Conservation (phyloP, 2,113 vertebrate genomes). For the Procavia capensis region DNA sequence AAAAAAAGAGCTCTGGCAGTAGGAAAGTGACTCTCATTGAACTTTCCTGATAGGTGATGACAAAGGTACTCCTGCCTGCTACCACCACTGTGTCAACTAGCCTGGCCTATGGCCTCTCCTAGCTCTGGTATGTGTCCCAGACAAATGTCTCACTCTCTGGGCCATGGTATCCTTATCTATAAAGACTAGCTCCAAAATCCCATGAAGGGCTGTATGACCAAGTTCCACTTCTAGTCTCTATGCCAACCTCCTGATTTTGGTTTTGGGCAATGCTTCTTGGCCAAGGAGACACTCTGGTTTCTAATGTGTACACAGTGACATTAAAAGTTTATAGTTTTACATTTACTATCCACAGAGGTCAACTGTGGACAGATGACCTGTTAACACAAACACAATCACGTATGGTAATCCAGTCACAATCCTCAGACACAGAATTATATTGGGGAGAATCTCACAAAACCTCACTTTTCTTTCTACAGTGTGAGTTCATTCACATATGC, state of each 20-base stretch:
- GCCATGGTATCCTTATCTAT: not conserved
- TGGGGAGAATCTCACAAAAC: not conserved
- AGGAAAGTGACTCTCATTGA: not conserved
- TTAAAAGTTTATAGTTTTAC: not conserved
- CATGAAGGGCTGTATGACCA: not conserved
- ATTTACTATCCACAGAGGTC: not conserved
- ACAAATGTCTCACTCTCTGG: not conserved
- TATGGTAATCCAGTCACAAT: not conserved
- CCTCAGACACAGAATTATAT: not conserved
- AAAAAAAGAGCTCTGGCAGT: not conserved
- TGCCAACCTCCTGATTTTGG: not conserved
- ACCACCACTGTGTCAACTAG: not conserved
- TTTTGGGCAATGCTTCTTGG: not conserved
- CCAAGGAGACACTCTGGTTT: not conserved
- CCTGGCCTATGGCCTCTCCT: not conserved
- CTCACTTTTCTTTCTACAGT: not conserved
- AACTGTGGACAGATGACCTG: not conserved
- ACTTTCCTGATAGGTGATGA: not conserved
- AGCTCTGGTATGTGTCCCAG: not conserved
- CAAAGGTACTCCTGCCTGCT: not conserved
- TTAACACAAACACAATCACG: not conserved
- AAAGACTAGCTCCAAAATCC: not conserved
- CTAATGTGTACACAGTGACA: not conserved
- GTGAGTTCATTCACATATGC: not conserved
- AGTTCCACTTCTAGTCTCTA: not conserved